Percentiles rank a stretch among this genome's conserved stretches.
Evolutionary conservation across 1,140 invertebrate genomes (phyloP).

Genomic region (Periplaneta americana): DNA sequence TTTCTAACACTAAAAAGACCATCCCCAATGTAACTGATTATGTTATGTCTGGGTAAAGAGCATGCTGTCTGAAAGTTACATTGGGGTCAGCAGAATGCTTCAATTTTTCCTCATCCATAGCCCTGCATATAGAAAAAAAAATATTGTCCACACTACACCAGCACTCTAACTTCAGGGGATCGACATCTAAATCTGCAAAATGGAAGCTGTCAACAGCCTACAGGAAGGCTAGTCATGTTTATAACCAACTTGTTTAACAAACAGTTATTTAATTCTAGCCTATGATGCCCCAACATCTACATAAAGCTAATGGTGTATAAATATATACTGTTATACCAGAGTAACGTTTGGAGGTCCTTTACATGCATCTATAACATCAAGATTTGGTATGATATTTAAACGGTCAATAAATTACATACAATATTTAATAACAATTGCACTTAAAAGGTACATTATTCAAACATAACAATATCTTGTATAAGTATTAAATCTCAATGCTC

Average conservation of each 20-base stretch:
- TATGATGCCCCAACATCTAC: background rate
- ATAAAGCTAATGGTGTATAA: background rate
- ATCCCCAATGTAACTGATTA: too few species aligned
- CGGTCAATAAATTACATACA: background rate
- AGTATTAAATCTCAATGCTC: background rate
- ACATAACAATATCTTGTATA: background rate
- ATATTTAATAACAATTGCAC: background rate
- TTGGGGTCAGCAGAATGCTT: too few species aligned
- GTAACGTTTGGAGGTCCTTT: background rate
- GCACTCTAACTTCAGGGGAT: background rate
- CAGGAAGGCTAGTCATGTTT: background rate
- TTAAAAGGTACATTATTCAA: background rate
- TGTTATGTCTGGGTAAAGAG: too few species aligned
- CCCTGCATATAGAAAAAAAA: too few species aligned
- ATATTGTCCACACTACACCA: background rate
- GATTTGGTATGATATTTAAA: background rate
- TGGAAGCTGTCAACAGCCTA: background rate
- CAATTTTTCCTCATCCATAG: too few species aligned
- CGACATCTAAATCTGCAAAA: background rate
- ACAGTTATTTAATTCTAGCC: background rate
- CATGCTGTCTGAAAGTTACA: too few species aligned
- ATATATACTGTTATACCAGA: background rate
- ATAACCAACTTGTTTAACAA: background rate
- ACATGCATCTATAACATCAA: background rate
- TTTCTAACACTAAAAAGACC: too few species aligned